A percentile compares a stretch with the other conserved stretches of the same genome.
These are phyloP conservation scores for Paracyclopina nana DNA, from an alignment of 1,140 invertebrate species.

Conservation along the genomic window DNA sequence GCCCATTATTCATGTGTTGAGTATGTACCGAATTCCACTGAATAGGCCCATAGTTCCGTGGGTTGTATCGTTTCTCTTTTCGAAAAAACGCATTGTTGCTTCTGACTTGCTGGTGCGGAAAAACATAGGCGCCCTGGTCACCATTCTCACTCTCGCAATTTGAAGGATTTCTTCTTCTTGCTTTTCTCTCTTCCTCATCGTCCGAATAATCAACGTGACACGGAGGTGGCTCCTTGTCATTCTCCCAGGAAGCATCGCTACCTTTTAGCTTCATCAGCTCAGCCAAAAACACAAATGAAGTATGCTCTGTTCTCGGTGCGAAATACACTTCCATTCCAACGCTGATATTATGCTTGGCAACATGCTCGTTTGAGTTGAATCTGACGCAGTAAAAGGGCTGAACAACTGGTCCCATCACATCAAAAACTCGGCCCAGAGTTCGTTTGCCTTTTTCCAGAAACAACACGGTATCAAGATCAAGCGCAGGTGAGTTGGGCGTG, in stretches of 20 bases:
- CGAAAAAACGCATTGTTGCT: conserved; percentile 6
- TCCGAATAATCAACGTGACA: conserved; percentile 58
- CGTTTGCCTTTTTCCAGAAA: conserved; percentile 50
- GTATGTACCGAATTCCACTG: conserved; percentile 10
- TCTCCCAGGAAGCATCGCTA: conserved; percentile 59
- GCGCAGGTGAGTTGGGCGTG: conserved; percentile 41
- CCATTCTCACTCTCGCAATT: no score
- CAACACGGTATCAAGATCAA: conserved; percentile 62
- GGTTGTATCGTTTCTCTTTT: conserved; percentile 1
- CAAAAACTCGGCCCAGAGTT: conserved; percentile 57
- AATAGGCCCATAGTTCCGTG: conserved; percentile 9
- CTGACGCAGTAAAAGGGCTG: conserved; percentile 58
- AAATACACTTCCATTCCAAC: conserved; percentile 50
- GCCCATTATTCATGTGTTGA: no score
- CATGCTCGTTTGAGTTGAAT: conserved; percentile 55
- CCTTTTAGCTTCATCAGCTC: conserved; percentile 47
- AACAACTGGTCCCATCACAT: conserved; percentile 61
- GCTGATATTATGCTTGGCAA: conserved; percentile 38
- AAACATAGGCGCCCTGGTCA: no score
- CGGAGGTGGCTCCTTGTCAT: conserved; percentile 55
- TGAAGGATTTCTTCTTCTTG: conserved; percentile 22
- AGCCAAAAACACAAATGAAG: conserved; percentile 46
- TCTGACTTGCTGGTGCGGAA: no score
- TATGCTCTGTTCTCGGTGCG: conserved; percentile 49
- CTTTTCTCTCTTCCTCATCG: conserved; percentile 53